Conservation (phyloP, 92 coral and sea anemone species). For the Phenganax subtilis region DNA sequence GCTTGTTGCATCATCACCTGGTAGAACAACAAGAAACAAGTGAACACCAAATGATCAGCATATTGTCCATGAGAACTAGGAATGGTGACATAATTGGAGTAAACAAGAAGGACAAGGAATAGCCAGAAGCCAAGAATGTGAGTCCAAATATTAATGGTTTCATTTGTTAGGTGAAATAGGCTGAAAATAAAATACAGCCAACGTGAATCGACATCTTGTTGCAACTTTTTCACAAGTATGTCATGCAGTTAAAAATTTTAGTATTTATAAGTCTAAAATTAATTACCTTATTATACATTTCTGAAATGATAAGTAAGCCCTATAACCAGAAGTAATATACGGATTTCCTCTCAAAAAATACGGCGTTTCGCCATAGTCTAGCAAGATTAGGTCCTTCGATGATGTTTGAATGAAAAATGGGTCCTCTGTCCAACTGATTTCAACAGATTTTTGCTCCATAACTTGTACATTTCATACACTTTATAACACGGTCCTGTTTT, state of each 20-base stretch:
- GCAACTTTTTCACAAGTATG: background rate
- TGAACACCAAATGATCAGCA: constrained; percentile 76
- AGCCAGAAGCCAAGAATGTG: constrained; percentile 72
- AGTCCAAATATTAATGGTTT: constrained; percentile 88
- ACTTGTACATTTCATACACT: background rate
- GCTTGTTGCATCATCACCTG: constrained; percentile 47
- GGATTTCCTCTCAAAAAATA: constrained; percentile 92
- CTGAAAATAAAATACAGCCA: constrained; percentile 44
- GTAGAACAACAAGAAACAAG: constrained; percentile 65
- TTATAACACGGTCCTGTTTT: background rate
- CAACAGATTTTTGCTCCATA: constrained; percentile 26
- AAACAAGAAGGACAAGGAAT: constrained; percentile 61
- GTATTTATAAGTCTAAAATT: background rate
- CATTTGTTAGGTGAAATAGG: constrained; percentile 80
- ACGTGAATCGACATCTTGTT: background rate
- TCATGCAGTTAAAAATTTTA: background rate
- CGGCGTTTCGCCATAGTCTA: constrained; percentile 86
- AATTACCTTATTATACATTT: constrained; percentile 78
- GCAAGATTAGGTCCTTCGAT: constrained; percentile 51
- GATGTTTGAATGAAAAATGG: constrained; percentile 11
- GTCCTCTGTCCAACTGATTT: constrained; percentile 28
- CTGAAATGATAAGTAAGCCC: constrained; percentile 68
- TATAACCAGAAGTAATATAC: constrained; percentile 82
- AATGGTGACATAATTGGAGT: constrained; percentile 68
- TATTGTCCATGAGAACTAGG: constrained; percentile 59